Evolutionary conservation across 1,140 invertebrate species (phyloP).

Genomic region (Macrobrachium rosenbergii): DNA sequence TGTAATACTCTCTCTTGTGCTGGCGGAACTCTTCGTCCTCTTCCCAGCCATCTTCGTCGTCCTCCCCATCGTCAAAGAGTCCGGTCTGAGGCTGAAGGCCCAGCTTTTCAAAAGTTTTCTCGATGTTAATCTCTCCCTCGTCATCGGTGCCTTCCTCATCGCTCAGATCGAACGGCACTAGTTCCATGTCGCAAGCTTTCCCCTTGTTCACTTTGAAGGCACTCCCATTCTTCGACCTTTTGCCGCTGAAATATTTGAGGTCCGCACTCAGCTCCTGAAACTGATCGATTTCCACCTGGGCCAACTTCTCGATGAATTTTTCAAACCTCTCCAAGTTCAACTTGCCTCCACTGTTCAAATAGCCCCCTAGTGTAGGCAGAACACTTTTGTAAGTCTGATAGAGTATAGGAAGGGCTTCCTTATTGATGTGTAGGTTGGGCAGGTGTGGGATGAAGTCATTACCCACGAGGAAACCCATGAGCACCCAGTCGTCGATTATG

Average conservation of each 20-base stretch:
- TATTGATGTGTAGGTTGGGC: slow-evolving; percentile 92
- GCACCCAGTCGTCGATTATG: slow-evolving; percentile 68
- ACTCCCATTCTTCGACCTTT: slow-evolving; percentile 43
- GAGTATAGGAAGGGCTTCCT: slow-evolving; percentile 87
- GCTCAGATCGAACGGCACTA: slow-evolving; percentile 48
- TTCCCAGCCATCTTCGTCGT: slow-evolving; percentile 66
- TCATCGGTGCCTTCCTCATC: slow-evolving; percentile 30
- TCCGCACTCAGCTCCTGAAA: slow-evolving; percentile 89
- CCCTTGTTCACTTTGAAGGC: slow-evolving; percentile 55
- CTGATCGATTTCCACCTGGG: slow-evolving; percentile 84
- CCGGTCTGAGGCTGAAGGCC: slow-evolving; percentile 22
- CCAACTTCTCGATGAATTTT: slow-evolving; percentile 84
- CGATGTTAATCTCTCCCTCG: neutral
- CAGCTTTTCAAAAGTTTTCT: slow-evolving; percentile 39
- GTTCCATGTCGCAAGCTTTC: slow-evolving; percentile 19
- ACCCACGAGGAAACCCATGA: slow-evolving; percentile 92
- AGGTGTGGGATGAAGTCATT: slow-evolving; percentile 98
- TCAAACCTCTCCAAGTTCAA: slow-evolving; percentile 90
- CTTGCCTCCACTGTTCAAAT: slow-evolving; percentile 91
- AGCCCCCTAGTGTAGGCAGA: slow-evolving; percentile 89
- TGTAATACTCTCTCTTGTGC: slow-evolving; percentile 93
- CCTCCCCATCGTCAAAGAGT: slow-evolving; percentile 56
- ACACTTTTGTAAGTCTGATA: slow-evolving; percentile 91
- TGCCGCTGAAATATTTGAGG: slow-evolving; percentile 84
- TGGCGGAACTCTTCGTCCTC: slow-evolving; percentile 81